Evolutionary conservation across 1,140 invertebrate genomes (phyloP).

Genomic region (Microplitis demolitor): DNA sequence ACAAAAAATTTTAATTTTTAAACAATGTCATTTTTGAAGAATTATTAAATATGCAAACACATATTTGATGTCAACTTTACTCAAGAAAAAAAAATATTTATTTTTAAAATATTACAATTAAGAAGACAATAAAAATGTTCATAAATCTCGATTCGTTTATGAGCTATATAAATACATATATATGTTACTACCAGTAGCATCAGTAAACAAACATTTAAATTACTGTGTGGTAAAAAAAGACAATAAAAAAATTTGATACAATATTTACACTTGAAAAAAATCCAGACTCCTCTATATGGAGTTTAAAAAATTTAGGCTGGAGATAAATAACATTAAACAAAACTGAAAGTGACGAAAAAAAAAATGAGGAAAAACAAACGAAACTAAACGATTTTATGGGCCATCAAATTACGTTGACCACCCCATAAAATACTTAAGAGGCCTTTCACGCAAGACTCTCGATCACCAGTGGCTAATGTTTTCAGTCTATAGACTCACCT

Average conservation of each 20-base stretch:
- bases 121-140: too few species aligned
- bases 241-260: neutral
- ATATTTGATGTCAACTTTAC: too few species aligned
- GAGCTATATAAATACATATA: too few species aligned
- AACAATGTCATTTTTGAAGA: too few species aligned
- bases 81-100: too few species aligned
- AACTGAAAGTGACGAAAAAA: neutral
- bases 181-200: neutral
- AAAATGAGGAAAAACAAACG: constrained; percentile 49
- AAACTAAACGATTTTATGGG: constrained; percentile 61
- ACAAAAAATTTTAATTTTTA: too few species aligned
- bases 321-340: constrained; percentile 7
- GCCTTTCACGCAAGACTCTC: constrained; percentile 55
- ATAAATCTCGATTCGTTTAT: too few species aligned
- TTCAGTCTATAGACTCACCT: constrained; percentile 19
- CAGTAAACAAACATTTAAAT: constrained; percentile 12
- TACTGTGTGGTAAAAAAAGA: too few species aligned
- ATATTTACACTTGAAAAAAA: too few species aligned
- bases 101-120: too few species aligned
- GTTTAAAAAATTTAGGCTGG: neutral
- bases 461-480: constrained; percentile 49
- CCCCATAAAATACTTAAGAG: constrained; percentile 61
- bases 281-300: neutral
- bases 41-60: too few species aligned
- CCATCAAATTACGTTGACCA: constrained; percentile 63